Conservation (phyloP, 2,797 vertebrate genomes). For the Eospalax fontanierii region DNA sequence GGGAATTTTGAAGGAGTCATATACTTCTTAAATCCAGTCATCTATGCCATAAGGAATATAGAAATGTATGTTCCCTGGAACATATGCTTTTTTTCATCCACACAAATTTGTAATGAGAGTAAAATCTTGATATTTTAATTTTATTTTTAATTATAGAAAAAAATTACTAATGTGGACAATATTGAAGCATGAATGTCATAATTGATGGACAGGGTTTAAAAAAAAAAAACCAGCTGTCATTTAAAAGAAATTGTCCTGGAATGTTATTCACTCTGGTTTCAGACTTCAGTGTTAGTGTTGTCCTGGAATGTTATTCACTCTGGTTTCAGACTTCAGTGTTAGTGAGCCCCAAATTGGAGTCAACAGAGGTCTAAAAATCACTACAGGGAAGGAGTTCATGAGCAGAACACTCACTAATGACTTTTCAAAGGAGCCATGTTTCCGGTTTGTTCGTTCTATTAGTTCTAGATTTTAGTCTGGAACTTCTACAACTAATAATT, state of each 20-base stretch:
- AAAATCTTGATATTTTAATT: slow-evolving; percentile 17
- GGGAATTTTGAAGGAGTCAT: neutral
- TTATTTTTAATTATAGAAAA: neutral
- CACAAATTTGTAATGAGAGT: neutral
- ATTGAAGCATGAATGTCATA: neutral
- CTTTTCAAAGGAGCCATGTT: neutral
- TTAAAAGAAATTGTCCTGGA: neutral
- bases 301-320: slow-evolving; percentile 5
- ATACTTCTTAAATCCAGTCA: neutral
- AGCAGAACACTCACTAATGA: neutral
- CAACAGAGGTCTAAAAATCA: neutral
- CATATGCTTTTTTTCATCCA: slow-evolving; percentile 7
- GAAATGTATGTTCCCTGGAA: neutral
- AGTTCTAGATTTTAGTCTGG: neutral
- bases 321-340: neutral
- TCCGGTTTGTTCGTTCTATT: neutral
- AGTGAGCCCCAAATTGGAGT: neutral
- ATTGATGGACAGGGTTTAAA: slow-evolving; percentile 1
- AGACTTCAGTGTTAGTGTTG: neutral
- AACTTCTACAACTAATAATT: neutral
- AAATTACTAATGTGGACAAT: neutral
- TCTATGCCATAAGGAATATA: neutral
- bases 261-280: neutral
- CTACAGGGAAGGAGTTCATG: neutral
- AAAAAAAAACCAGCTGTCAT: slow-evolving; percentile 33